These are phyloP conservation scores for Steatornis caripensis DNA, from an alignment of 2,113 vertebrate species.

Conservation along the genomic window DNA sequence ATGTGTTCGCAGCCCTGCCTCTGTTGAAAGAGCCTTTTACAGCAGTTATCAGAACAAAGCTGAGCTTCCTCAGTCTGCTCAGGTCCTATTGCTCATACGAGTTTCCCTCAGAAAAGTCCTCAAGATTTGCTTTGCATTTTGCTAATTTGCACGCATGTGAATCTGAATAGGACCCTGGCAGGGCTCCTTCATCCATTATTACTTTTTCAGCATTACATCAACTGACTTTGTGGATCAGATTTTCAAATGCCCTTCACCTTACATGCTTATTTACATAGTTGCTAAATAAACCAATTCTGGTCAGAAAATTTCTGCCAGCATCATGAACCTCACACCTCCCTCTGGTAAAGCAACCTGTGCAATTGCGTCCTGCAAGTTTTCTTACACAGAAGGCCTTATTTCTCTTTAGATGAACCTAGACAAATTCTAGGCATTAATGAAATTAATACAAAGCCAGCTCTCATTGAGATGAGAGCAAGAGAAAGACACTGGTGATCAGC, in stretches of 20 bases:
- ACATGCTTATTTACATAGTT: neutral
- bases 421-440: neutral
- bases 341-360: neutral
- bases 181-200: neutral
- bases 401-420: neutral
- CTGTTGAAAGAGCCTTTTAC: neutral
- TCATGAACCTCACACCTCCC: fast-evolving
- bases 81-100: neutral
- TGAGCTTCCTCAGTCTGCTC: neutral
- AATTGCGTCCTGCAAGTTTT: neutral
- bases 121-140: neutral
- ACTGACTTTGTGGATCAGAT: neutral
- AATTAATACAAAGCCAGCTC: neutral
- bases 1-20: neutral
- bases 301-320: neutral
- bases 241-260: neutral
- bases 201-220: neutral
- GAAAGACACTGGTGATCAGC: neutral
- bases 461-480: neutral
- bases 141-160: neutral
- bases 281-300: neutral
- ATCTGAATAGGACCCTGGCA: neutral
- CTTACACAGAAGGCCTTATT: neutral
- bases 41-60: neutral
- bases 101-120: neutral